Base-by-base conservation (phyloP, 2,888 invertebrate species). In the Pristionchus fissidentatus region DNA sequence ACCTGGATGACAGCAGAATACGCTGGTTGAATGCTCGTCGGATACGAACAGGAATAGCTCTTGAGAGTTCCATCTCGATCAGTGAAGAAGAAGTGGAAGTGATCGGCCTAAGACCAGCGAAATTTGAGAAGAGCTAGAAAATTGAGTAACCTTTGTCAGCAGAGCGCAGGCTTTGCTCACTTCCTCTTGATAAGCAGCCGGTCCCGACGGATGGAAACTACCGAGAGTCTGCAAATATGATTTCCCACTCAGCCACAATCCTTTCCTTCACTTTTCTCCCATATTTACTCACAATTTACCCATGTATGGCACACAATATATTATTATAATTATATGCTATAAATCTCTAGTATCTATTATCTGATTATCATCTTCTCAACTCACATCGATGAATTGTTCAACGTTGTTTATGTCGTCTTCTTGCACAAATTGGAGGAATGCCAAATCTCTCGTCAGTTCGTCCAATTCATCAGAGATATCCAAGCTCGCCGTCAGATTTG, bases 11-110 rank as follows among this genome's bases (percentile, higher is more conserved):
- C 88, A 19, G 89, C 90, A 32, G 89, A 88, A 83, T 90, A 90
- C 0, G 90, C 89, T 22, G 90, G 90, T 73, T 90, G 90, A 46
- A 90, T 85, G 70, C 88, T 88, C n/a, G 90, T 88, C 0, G 89
- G 89, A 83, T 90, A 90, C 0, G 88, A 89, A 70, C 89, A 90
- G 0, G 89, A 85, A 62, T 90, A 88, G 49, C 86, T 86, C 73
- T 89, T 89, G 57, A 89, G 49, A 0, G 89, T 89, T 62, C 89
- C 89, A 79, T 89, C 89, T 26, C 90, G 87, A 82, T 90, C 90
- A n/a, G 90, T 90, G 85, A 90, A 90, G 84, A 90, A 88, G 52
- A 86, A 89, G 70, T 89, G 86, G 84, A 89, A 90, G 83, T 90
- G 90, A 55, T 88, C 88, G 38, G 87, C 90, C 75, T 85, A 84